Conservation (phyloP, 2,113 vertebrate genomes). For the Mirounga angustirostris region DNA sequence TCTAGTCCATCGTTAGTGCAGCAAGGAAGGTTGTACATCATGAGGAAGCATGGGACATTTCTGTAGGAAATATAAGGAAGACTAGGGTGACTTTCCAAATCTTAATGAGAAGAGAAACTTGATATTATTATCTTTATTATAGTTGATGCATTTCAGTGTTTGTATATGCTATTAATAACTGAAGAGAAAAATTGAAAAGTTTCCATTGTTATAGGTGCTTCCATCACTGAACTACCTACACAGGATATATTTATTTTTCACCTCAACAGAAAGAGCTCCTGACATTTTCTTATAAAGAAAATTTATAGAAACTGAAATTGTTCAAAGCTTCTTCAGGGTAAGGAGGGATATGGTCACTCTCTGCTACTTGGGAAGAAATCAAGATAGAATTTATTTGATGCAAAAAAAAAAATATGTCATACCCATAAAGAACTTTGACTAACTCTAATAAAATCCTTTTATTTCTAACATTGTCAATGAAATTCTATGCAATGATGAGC, state of each 20-base stretch:
- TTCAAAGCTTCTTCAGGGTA: background rate
- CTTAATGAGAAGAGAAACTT: background rate
- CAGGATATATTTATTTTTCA: background rate
- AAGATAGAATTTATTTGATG: constrained; percentile 5
- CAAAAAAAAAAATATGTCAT: background rate
- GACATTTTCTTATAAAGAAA: background rate
- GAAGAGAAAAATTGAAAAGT: background rate
- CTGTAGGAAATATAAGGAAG: background rate
- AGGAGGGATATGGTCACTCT: background rate
- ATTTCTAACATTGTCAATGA: background rate
- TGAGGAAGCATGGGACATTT: background rate
- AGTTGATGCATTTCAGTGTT: background rate
- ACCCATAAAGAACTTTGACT: background rate
- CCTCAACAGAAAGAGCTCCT: background rate
- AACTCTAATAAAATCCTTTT: background rate
- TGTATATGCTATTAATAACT: background rate
- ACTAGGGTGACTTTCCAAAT: background rate
- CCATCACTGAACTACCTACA: background rate
- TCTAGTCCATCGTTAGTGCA: background rate
- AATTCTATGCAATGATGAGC: background rate
- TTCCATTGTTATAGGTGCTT: background rate
- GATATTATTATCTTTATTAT: background rate
- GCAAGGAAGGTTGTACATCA: background rate
- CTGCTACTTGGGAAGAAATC: background rate
- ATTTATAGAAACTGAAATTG: background rate